A percentile compares a stretch with the other conserved stretches of the same genome.
Evolutionary conservation across 2,113 vertebrate species (phyloP).

Genomic region (Solenodon paradoxus): DNA sequence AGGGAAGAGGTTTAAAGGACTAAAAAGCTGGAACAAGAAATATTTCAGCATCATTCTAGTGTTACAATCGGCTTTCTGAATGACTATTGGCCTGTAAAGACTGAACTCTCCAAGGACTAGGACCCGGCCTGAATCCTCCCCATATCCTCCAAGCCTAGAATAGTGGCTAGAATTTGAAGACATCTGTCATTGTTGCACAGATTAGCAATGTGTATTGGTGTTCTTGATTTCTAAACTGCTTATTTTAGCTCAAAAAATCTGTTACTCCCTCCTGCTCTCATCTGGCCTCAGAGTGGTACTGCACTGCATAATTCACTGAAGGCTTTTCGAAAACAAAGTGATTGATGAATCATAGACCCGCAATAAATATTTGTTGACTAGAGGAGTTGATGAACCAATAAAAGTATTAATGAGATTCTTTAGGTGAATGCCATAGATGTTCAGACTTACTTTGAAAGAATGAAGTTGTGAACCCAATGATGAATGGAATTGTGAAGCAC

Average conservation of each 20-base stretch:
- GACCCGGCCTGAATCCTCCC: neutral
- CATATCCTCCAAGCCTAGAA: neutral
- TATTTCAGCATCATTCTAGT: conserved; percentile 20
- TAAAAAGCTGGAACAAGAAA: neutral
- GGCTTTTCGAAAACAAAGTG: conserved; percentile 20
- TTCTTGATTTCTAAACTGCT: conserved; percentile 31
- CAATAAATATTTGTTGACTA: conserved; percentile 50
- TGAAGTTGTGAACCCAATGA: conserved; percentile 57
- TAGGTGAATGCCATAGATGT: conserved; percentile 64
- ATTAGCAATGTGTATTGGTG: conserved; percentile 37
- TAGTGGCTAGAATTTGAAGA: conserved; percentile 26
- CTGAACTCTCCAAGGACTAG: conserved; percentile 9
- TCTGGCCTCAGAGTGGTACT: conserved; percentile 2
- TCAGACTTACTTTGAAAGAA: conserved; percentile 68
- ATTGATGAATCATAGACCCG: neutral
- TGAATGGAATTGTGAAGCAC: conserved; percentile 68
- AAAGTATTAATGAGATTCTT: conserved; percentile 62
- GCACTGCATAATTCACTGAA: conserved; percentile 40
- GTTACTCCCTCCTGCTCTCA: neutral
- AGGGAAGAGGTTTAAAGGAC: neutral
- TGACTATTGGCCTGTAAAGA: neutral
- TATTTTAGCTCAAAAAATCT: conserved; percentile 18
- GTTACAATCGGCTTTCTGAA: conserved; percentile 37
- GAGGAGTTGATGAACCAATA: conserved; percentile 41
- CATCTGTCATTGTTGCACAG: neutral